Evolutionary conservation across 2,113 vertebrate genomes (phyloP).

Genomic region (Corvus hawaiiensis): DNA sequence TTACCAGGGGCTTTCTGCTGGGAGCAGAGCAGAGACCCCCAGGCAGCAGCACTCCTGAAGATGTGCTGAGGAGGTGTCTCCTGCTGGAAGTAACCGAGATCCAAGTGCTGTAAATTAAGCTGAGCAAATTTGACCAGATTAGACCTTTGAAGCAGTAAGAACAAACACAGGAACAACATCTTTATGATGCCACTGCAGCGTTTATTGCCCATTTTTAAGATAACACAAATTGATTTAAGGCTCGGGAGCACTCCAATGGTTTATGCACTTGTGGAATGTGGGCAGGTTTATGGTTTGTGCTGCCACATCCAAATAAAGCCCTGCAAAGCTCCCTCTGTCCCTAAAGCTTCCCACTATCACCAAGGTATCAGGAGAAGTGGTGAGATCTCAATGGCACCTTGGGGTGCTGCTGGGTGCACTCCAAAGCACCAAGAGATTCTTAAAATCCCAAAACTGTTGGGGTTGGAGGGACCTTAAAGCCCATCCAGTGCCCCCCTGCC

Average conservation of each 20-base stretch:
- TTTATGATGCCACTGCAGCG: background rate
- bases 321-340: background rate
- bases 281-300: background rate
- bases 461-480: fast-evolving
- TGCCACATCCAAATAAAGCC: background rate
- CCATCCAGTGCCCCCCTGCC: fast-evolving
- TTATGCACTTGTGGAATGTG: background rate
- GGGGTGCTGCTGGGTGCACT: background rate
- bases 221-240: background rate
- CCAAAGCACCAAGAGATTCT: background rate
- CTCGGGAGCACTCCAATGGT: background rate
- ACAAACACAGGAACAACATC: background rate
- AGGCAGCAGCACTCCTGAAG: background rate
- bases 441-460: background rate
- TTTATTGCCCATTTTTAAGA: background rate
- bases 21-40: background rate
- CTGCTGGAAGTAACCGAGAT: fast-evolving
- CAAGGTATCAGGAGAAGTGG: background rate
- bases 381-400: background rate
- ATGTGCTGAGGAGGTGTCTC: background rate
- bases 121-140: background rate
- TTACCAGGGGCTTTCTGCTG: background rate
- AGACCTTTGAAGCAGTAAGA: background rate
- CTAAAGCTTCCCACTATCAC: background rate
- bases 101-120: background rate